phyloP scores from a whole-genome alignment of 1,140 invertebrate genomes.

The Hyphantria cunea region DNA sequence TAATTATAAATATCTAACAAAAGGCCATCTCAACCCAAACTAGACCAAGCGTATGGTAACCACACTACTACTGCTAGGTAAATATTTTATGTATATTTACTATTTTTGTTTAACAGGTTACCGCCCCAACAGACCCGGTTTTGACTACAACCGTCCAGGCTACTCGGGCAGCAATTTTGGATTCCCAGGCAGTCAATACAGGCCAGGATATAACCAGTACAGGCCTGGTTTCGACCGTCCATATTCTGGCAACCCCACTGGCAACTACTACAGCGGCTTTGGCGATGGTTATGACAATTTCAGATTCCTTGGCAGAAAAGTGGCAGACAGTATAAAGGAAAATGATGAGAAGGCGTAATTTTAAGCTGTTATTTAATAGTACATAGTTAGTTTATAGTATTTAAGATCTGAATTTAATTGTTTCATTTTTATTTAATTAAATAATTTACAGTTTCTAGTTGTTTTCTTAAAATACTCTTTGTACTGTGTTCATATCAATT shows the following conservation, averaged over 20 bases:
- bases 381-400: constrained; percentile 4
- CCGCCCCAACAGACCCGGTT: constrained; percentile 55
- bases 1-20: too few species aligned
- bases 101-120: constrained; percentile 46
- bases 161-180: constrained; percentile 35
- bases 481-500: too few species aligned
- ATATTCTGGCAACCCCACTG: constrained; percentile 41
- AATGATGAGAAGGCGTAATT: constrained; percentile 29
- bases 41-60: too few species aligned
- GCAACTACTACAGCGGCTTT: constrained; percentile 54
- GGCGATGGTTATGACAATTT: constrained; percentile 57
- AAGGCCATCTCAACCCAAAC: too few species aligned
- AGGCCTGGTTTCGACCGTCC: constrained; percentile 48
- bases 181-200: constrained; percentile 34
- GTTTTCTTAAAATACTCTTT: too few species aligned
- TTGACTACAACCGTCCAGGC: constrained; percentile 42
- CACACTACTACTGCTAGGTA: too few species aligned
- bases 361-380: not conserved
- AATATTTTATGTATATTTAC: too few species aligned
- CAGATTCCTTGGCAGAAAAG: constrained; percentile 50
- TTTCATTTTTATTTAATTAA: constrained; percentile 21
- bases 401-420: constrained; percentile 25
- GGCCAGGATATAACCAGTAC: constrained; percentile 51
- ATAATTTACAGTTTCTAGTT: constrained; percentile 8
- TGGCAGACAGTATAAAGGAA: constrained; percentile 45